Evolutionary conservation across 2,113 vertebrate genomes (phyloP), one percentile per base, ranked within the genome.

Genomic region (Chionis minor): DNA sequence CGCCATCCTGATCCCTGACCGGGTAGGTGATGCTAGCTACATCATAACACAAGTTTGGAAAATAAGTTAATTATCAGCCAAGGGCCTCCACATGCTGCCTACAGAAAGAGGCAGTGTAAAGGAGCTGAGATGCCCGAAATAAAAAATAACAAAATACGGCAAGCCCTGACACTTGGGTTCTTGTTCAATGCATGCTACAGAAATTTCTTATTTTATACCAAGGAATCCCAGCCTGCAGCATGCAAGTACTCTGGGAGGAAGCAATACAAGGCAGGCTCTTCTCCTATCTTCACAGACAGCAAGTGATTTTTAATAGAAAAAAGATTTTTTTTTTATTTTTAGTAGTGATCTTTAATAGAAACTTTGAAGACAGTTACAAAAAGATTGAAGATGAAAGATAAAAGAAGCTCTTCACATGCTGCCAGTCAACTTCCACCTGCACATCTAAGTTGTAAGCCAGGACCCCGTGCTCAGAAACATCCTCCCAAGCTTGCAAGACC

Each of bases 1-100:
- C 4, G 4, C 40, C 12, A 56, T 12, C 35, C 55, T 26, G 35
- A 72, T 78, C 51, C 66, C 79, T 0, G 0, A 28, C 11, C 3
- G 1, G 20, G 42, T 40, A 63, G 1, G 1, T 10, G 52, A 67
- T 35, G 7, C 52, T 70, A 91, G 38, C 49, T 82, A 47, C 56
- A 72, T 22, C 5, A 0, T 54, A 91, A 70, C 8, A 32, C 6
- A 38, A 51, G 42, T 27, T 77, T 61, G 67, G 69, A 91, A 96
- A 92, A 51, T 20, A 81, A 88, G 54, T 63, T 72, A 59, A 40
- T 81, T 58, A 59, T n/a, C 51, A 87, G 16, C 24, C 9, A 83
- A 47, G 17, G 52, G 26, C 13, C 75, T 67, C 21, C 18, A 82
- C 14, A 54, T 0, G 0, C 35, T 66, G 47, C 33, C 30, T 28